A percentile compares a stretch with the other conserved stretches of the same genome.
phyloP scores from a whole-genome alignment of 2,888 invertebrate species.

The Hypomecis atomaria region DNA sequence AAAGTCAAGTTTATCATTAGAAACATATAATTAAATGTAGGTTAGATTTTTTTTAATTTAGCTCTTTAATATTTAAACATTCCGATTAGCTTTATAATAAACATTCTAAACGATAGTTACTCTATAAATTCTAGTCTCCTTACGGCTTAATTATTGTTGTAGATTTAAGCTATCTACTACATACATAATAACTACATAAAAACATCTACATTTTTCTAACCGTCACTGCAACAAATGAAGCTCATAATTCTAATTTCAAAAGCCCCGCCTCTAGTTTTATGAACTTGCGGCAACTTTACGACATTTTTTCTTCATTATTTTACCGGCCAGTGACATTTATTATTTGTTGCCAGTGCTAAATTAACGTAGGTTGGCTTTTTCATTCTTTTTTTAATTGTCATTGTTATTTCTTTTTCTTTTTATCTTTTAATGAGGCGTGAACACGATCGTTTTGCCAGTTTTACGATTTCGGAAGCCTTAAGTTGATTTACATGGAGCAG shows the following conservation, averaged over 20 bases:
- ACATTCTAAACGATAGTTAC: too few relatives aligned
- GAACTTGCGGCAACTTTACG: slow-evolving; percentile 25
- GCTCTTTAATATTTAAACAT: too few relatives aligned
- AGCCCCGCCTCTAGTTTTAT: slow-evolving; percentile 15
- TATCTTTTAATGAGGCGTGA: slow-evolving; percentile 28
- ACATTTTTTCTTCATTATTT: slow-evolving; percentile 29
- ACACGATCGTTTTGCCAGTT: slow-evolving; percentile 20
- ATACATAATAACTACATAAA: neutral
- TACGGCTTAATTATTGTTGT: too few relatives aligned
- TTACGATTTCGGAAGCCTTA: slow-evolving; percentile 16
- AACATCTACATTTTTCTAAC: slow-evolving; percentile 5
- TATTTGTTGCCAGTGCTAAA: slow-evolving; percentile 44
- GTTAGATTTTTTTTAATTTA: too few relatives aligned
- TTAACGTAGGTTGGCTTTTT: slow-evolving; percentile 27
- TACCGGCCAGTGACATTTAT: slow-evolving; percentile 41
- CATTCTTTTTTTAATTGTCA: slow-evolving; percentile 15
- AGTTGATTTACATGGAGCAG: slow-evolving; percentile 19
- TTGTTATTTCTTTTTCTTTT: slow-evolving; percentile 17
- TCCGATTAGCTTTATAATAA: too few relatives aligned
- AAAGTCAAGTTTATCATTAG: too few relatives aligned
- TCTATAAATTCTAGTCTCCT: too few relatives aligned
- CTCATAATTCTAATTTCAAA: slow-evolving; percentile 2
- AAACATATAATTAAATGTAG: too few relatives aligned
- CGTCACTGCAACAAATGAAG: too few relatives aligned
- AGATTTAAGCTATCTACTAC: too few relatives aligned